A percentile compares a stretch with the other conserved stretches of the same genome.
These are phyloP conservation scores for Vombatus ursinus DNA, from an alignment of 2,113 vertebrate genomes.

Conservation along the genomic window DNA sequence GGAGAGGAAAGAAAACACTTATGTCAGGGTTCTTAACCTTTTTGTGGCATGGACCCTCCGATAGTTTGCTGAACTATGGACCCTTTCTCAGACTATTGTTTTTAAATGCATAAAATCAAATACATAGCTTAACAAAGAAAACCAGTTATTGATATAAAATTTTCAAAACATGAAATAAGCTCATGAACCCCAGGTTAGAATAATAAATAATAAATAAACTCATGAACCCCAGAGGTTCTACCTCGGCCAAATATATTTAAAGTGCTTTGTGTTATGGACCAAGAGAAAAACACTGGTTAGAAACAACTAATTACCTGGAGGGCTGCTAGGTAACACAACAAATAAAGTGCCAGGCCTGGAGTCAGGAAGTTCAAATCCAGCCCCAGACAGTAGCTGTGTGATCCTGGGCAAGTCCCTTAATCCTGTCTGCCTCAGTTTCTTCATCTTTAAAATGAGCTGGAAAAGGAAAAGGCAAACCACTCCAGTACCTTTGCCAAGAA, in stretches of 20 bases:
- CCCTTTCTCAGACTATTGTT: neutral
- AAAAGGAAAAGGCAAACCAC: no score
- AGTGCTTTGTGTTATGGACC: no score
- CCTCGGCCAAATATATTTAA: neutral
- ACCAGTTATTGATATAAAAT: neutral
- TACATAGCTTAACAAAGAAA: neutral
- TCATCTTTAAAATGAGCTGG: no score
- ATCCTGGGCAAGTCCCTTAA: no score
- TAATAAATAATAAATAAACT: neutral
- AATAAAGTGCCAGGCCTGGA: no score
- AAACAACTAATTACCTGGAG: neutral
- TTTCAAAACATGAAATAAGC: neutral
- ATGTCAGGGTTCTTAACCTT: neutral
- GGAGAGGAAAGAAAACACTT: neutral
- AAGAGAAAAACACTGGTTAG: neutral
- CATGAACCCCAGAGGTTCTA: neutral
- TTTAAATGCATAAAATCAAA: no score
- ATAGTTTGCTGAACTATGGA: neutral
- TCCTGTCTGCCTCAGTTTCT: no score
- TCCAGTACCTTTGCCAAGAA: no score
- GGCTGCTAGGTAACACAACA: neutral
- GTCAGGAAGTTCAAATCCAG: no score
- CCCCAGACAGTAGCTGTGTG: no score
- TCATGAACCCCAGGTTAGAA: neutral
- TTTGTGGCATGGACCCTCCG: neutral